These are phyloP conservation scores for Galagoides demidoff DNA, from an alignment of 2,797 vertebrate species.

Conservation along the genomic window DNA sequence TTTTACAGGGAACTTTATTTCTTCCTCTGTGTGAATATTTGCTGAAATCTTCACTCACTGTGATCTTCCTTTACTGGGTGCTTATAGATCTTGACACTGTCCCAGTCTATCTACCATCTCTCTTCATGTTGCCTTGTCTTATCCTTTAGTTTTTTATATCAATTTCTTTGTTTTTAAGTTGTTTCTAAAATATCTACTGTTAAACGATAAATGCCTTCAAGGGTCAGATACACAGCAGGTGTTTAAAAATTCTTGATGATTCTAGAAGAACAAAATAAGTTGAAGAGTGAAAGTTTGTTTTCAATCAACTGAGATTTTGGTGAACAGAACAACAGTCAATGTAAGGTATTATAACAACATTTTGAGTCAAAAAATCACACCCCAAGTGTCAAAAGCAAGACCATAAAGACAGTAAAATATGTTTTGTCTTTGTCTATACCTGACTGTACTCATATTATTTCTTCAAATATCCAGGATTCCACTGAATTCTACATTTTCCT, in stretches of 20 bases:
- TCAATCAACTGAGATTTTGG: not conserved
- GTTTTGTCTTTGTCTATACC: not conserved
- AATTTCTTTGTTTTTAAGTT: not conserved
- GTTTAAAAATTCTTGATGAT: conserved; percentile 7
- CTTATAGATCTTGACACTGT: not conserved
- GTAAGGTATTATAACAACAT: not conserved
- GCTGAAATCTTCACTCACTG: not conserved
- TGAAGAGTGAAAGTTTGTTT: not conserved
- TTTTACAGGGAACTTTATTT: not conserved
- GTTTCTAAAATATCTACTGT: not conserved
- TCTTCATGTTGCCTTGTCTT: not conserved
- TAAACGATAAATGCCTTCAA: not conserved
- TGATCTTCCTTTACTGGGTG: not conserved
- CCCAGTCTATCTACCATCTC: not conserved
- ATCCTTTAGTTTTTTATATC: conserved; percentile 12
- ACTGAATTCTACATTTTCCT: not conserved
- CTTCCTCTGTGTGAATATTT: not conserved
- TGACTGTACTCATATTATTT: not conserved
- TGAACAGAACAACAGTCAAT: not conserved
- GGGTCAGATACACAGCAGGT: not conserved
- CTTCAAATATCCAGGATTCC: not conserved
- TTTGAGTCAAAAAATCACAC: not conserved
- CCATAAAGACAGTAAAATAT: not conserved
- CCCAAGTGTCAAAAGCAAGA: not conserved
- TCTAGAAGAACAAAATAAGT: conserved; percentile 3